Evolutionary conservation across 1,140 invertebrate species (phyloP).

Genomic region (Tribolium madens): DNA sequence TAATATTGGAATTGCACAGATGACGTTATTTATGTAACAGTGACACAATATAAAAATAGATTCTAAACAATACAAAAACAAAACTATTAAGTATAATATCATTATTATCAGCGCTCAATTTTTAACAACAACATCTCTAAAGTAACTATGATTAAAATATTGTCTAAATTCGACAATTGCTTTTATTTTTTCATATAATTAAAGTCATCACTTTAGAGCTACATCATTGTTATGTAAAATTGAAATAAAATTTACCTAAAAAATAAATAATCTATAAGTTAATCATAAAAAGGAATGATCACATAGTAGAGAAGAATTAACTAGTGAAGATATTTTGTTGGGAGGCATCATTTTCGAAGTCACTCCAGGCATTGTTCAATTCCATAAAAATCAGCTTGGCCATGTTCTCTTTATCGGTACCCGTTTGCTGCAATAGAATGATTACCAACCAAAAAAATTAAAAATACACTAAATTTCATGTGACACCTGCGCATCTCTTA

Average conservation of each 20-base stretch:
- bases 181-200: constrained; percentile 9
- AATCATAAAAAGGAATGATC: constrained; percentile 40
- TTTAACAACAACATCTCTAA: constrained; percentile 48
- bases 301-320: constrained; percentile 62
- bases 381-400: constrained; percentile 99
- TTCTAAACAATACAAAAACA: constrained; percentile 40
- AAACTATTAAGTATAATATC: constrained; percentile 45
- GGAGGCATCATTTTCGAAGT: constrained; percentile 93
- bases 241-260: constrained; percentile 43
- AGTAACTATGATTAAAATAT: constrained; percentile 36
- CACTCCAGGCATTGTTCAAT: constrained; percentile 97
- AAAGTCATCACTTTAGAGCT: constrained; percentile 43
- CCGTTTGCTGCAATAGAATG: constrained; percentile 78
- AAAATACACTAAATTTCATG: too few species aligned
- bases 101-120: constrained; percentile 45
- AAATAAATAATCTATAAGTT: constrained; percentile 44
- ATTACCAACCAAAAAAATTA: too few species aligned
- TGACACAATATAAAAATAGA: constrained; percentile 39
- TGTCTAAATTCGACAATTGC: constrained; percentile 23
- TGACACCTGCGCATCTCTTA: too few species aligned
- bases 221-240: constrained; percentile 46
- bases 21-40: constrained; percentile 10
- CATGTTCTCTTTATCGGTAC: constrained; percentile 88
- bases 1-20: background rate
- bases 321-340: constrained; percentile 85